Evolutionary conservation across 2,113 vertebrate species (phyloP), one percentile per base, ranked within the genome.

Genomic region (Leptocoma aspasia): DNA sequence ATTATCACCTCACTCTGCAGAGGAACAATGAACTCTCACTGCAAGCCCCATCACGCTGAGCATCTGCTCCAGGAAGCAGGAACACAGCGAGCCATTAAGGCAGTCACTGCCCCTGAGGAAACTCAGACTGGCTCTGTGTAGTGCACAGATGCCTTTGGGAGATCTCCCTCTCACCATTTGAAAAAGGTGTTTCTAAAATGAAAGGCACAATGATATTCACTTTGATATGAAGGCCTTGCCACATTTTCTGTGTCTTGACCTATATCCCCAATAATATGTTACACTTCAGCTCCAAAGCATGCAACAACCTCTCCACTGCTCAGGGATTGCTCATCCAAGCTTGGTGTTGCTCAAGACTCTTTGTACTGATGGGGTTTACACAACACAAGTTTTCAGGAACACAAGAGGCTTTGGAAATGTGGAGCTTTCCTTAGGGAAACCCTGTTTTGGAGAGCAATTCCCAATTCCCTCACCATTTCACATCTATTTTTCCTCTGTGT

Each of bases 1-100:
- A 68, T 92, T 93, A 96, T 83, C 96, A 89, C 82, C 88, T 92
- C 39, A 41, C 53, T 89, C 92, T 23, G 31, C 61, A 69, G 83
- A 92, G 73, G 47, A 90, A 64, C 6, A 2, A 64, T 53, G 75
- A 71, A 80, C 66, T 57, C 13, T 39, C 2, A 9, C 20, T 90
- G 57, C 93, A 90, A 92, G 80, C 72, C 88, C 28, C 72, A 86
- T 93, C 90, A 89, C 0, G 44, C 88, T 92, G 49, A 96, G 56
- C 75, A 80, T 92, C 85, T 81, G 77, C 69, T 89, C 76, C 37
- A 77, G 54, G 86, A 61, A 68, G 60, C 72, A 75, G 56, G 60
- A 73, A 68, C 77, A 57, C 42, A 92, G 33, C 0, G 0, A 70
- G 73, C n/a, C 6, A 10, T 66, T 54, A 86, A 47, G 17, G n/a